phyloP scores from a whole-genome alignment of 1,140 invertebrate species.

The Drosophila bocki region DNA sequence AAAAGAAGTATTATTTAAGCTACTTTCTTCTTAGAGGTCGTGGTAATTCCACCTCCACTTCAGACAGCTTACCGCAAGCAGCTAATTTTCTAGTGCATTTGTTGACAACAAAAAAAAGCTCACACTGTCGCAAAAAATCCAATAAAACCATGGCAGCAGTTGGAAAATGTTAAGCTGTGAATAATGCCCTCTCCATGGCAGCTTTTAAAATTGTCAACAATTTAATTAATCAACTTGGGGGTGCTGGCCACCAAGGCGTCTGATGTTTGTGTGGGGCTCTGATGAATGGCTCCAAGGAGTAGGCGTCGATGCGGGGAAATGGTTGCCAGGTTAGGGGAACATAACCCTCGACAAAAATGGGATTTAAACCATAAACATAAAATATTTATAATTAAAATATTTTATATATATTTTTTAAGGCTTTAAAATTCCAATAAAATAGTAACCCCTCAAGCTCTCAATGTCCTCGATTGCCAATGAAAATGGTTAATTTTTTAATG shows the following conservation, averaged over 20 bases:
- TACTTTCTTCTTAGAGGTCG: background rate
- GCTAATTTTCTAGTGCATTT: constrained; percentile 79
- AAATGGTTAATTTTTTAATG: constrained; percentile 63
- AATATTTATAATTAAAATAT: background rate
- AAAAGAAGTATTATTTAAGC: background rate
- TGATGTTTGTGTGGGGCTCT: background rate
- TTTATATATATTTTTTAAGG: background rate
- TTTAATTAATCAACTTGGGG: constrained; percentile 77
- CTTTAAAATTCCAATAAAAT: background rate
- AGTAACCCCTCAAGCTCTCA: background rate
- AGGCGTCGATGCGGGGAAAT: background rate
- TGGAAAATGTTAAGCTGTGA: constrained; percentile 68
- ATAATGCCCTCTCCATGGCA: constrained; percentile 61
- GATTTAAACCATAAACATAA: constrained; percentile 6
- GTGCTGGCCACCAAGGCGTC: constrained; percentile 6
- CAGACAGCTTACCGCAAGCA: constrained; percentile 18
- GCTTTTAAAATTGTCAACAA: constrained; percentile 82
- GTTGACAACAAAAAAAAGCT: constrained; percentile 39
- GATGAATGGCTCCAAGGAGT: constrained; percentile 18
- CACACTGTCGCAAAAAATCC: constrained; percentile 41
- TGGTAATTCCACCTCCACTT: background rate
- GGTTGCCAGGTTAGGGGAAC: constrained; percentile 3
- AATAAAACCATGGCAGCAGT: constrained; percentile 55
- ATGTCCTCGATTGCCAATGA: constrained; percentile 69
- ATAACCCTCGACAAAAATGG: constrained; percentile 7